phyloP scores from a whole-genome alignment of 1,140 invertebrate genomes.

The Diorhabda carinulata region DNA sequence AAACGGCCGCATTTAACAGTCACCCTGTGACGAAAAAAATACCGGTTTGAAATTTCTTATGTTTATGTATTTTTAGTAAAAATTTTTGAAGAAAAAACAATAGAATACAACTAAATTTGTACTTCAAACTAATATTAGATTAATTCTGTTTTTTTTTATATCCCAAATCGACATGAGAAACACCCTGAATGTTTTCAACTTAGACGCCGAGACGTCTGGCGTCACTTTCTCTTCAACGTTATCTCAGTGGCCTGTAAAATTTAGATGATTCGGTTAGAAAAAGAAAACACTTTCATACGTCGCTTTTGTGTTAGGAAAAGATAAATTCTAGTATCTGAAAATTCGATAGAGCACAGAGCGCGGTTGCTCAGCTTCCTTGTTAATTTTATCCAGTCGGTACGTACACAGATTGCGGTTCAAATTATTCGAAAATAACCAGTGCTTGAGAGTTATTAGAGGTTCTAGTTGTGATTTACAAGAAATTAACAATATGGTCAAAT shows the following conservation, averaged over 20 bases:
- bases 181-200: neutral
- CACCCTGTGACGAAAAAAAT: too few relatives aligned
- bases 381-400: neutral
- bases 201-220: conserved; percentile 24
- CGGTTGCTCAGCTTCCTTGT: neutral
- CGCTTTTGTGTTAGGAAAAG: too few relatives aligned
- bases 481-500: conserved; percentile 8
- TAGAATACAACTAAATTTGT: too few relatives aligned
- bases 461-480: neutral
- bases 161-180: neutral
- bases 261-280: too few relatives aligned
- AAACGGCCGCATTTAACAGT: too few relatives aligned
- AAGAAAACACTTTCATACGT: too few relatives aligned
- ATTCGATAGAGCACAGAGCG: neutral
- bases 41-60: too few relatives aligned
- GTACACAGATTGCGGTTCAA: neutral
- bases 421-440: neutral
- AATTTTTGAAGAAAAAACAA: too few relatives aligned
- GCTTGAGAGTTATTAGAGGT: too few relatives aligned
- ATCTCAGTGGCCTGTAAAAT: neutral
- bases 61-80: too few relatives aligned
- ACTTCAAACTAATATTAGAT: too few relatives aligned
- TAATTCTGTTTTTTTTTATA: too few relatives aligned
- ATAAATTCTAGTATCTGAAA: neutral
- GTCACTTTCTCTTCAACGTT: conserved; percentile 8